Percentiles rank a stretch among this genome's conserved stretches.
Evolutionary conservation across 1,140 invertebrate species (phyloP).

Genomic region (Pararge aegeria): DNA sequence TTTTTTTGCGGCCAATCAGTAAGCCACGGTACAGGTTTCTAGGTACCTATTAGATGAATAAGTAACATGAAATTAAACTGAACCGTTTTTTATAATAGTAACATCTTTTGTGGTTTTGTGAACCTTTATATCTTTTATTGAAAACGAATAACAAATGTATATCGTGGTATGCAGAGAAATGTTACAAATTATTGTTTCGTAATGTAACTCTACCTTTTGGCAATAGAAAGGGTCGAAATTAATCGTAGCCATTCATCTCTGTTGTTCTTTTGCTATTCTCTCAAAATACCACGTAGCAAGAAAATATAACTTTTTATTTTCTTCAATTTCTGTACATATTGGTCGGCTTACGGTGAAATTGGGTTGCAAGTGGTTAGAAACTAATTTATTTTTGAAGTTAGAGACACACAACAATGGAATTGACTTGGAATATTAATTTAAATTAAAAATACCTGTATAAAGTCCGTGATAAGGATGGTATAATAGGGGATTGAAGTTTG

Average conservation of each 20-base stretch:
- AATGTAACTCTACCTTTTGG: slow-evolving; percentile 13
- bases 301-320: neutral
- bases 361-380: no score
- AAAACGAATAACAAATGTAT: neutral
- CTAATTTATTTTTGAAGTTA: no score
- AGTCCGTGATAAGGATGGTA: no score
- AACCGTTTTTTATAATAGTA: neutral
- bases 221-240: slow-evolving; percentile 13
- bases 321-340: neutral
- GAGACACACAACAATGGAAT: no score
- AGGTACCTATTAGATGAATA: no score
- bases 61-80: no score
- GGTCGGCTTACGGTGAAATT: neutral
- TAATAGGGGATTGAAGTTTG: no score
- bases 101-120: neutral
- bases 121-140: neutral
- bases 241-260: slow-evolving; percentile 21
- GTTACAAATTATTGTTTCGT: neutral
- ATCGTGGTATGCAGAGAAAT: neutral
- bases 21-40: no score
- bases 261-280: slow-evolving; percentile 11
- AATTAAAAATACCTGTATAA: no score
- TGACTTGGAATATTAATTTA: no score
- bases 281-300: slow-evolving; percentile 2
- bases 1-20: no score